Evolutionary conservation across 2,888 invertebrate species (phyloP), one percentile per base, ranked within the genome.

Genomic region (Ornithoptera priamus): DNA sequence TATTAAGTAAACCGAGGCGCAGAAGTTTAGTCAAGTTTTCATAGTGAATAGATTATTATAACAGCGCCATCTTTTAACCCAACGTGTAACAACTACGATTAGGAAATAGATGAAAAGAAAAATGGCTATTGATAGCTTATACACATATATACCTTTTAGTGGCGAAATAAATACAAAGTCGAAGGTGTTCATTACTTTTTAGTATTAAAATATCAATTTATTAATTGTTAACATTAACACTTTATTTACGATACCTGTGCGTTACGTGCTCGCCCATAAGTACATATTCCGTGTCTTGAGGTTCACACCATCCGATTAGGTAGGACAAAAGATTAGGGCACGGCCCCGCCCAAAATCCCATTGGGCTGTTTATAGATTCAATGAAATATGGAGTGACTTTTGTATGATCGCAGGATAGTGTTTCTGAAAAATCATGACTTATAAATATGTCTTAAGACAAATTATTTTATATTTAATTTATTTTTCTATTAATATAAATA

Each of bases 301-400:
- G 96, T 77, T 95, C 95, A 83, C 97, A 97, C 95, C 96, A 96
- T 18, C 97, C 97, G 75, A 97, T 94, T 80, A 97, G 94, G 80
- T 96, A 97, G n/a, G 96, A 96, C 74, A 97, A 94, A 24, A 97
- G 90, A 80, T 95, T 97, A 39, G 96, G 94, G 81, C 97, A 97
- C 0, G 97, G 97, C 4, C 97, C 96, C 2, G 97, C 96, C 95
- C 96, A 97, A 85, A 97, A 97, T 30, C 97, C 97, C 20, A 93
- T 90, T 68, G 93, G 94, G 20, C 96, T 95, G 78, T 96, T 96
- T 77, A 97, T 97, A 1, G 97, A 97, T 86, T 97, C 97, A 75
- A 97, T 97, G 84, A 97, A 97, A 84, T 97, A 97, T 15, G 97
- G 97, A 3, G 97, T 97, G 71, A 97, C 97, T 90, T 97, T 97